Percentiles rank a stretch among this genome's conserved stretches.
These are phyloP conservation scores for Magallana gigas DNA, from an alignment of 1,140 invertebrate species.

Conservation along the genomic window DNA sequence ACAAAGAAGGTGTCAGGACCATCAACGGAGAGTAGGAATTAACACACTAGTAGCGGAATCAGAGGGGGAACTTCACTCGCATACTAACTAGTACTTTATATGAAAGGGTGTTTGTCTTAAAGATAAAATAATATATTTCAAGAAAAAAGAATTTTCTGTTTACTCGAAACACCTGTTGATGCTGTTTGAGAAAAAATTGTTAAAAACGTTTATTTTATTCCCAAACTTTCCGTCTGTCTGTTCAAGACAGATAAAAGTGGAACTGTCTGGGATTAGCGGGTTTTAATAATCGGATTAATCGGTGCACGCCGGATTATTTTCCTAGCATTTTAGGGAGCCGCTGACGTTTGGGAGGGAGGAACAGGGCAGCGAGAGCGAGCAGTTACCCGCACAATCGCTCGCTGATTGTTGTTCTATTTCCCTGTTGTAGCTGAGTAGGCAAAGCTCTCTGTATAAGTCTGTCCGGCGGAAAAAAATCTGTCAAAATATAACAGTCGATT, in stretches of 20 bases:
- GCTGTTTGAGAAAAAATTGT: not conserved
- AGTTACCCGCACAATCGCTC: not conserved
- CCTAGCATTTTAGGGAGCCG: not conserved
- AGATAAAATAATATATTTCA: not conserved
- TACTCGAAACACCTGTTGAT: conserved; percentile 3
- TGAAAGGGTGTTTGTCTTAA: not conserved
- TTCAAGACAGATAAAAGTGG: not conserved
- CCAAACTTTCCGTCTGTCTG: not conserved
- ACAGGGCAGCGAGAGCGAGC: not conserved
- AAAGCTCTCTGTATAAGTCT: not conserved
- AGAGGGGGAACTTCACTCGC: not conserved
- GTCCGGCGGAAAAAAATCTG: not conserved
- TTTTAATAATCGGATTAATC: conserved; percentile 31
- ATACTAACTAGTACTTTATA: not conserved
- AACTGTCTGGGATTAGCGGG: not conserved
- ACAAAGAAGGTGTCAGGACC: not conserved
- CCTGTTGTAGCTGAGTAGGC: not conserved
- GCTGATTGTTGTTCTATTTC: not conserved
- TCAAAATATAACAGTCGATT: not conserved
- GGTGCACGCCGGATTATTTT: conserved; percentile 9
- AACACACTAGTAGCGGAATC: not conserved
- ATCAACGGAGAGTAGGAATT: not conserved
- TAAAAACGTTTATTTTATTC: not conserved
- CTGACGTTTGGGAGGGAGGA: not conserved
- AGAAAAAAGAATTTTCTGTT: not conserved